Evolutionary conservation across 2,888 invertebrate genomes (phyloP), one percentile per base, ranked within the genome.

Genomic region (Spodoptera exigua): DNA sequence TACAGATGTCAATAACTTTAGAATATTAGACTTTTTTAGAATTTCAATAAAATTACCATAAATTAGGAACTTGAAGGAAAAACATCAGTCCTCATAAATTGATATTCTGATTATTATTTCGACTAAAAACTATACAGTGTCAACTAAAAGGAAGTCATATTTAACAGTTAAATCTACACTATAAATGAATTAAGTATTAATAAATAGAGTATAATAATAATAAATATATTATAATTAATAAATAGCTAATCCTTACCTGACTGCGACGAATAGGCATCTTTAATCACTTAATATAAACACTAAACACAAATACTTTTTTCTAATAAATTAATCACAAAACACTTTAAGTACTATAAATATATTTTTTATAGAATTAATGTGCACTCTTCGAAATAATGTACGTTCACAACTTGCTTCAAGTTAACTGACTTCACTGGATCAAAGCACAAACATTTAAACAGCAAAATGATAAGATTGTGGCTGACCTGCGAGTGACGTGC

Each of bases 361-460:
- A 14, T 47, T 53, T 14, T 32, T 48, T 46, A 47, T 53, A 45
- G 57, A 70, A 66, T 68, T 69, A 71, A 45, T 61, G 53, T 62
- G 72, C 84, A 85, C 82, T 74, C 64, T 75, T 79, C 53, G 74
- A 79, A 81, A 82, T 78, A 84, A 84, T 81, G 66, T 76, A 66
- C 60, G 76, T 87, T 84, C 88, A 88, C 85, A 82, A 84, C 83
- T 83, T 76, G 90, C 88, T 87, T 78, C 76, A 83, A 86, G 87
- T 89, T 85, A 89, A 94, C 93, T 93, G 93, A 91, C 90, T 93
- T 86, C 83, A 87, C 84, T 87, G 84, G 83, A 86, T 87, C 89
- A 87, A 88, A 89, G 89, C 93, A 89, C 91, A 91, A 91, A 91
- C 90, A 93, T 94, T 89, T 93, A 93, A 93, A 91, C 87, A 84